Conservation (phyloP, 2,888 invertebrate species). For the Diachrysia chrysitis region DNA sequence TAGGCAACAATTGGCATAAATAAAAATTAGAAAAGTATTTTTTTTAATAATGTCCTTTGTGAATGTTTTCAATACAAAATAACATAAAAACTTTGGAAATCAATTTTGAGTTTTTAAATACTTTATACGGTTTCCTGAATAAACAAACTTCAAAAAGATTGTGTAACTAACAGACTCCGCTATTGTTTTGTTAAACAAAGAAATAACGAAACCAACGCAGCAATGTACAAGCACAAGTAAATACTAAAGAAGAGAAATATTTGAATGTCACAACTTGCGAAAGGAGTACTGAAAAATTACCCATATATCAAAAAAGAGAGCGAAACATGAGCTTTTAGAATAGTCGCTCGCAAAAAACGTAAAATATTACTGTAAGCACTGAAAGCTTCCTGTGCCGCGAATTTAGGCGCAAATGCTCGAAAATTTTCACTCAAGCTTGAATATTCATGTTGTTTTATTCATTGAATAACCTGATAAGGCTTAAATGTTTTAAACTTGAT, state of each 20-base stretch:
- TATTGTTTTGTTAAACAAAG: slow-evolving; percentile 21
- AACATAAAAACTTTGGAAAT: neutral
- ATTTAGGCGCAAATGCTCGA: slow-evolving; percentile 34
- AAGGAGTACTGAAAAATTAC: slow-evolving; percentile 53
- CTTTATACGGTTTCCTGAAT: neutral
- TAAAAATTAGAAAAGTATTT: no score
- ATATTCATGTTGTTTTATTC: slow-evolving; percentile 62
- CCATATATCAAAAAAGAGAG: slow-evolving; percentile 61
- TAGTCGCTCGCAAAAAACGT: slow-evolving; percentile 59
- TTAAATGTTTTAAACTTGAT: neutral
- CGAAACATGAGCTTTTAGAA: slow-evolving; percentile 65
- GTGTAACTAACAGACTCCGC: neutral
- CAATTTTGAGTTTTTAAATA: no score
- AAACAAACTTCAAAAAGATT: slow-evolving; percentile 6
- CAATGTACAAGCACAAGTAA: slow-evolving; percentile 1
- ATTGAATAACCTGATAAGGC: slow-evolving; percentile 58
- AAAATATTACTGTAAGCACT: slow-evolving; percentile 67
- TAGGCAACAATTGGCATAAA: no score
- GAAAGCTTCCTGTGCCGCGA: slow-evolving; percentile 57
- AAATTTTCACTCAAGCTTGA: slow-evolving; percentile 42
- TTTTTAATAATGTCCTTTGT: no score
- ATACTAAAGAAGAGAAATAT: slow-evolving; percentile 15
- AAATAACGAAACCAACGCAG: slow-evolving; percentile 11
- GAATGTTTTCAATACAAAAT: no score
- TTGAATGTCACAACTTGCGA: slow-evolving; percentile 28